phyloP scores from a whole-genome alignment of 2,888 invertebrate species.

The Amphimallon solstitiale region DNA sequence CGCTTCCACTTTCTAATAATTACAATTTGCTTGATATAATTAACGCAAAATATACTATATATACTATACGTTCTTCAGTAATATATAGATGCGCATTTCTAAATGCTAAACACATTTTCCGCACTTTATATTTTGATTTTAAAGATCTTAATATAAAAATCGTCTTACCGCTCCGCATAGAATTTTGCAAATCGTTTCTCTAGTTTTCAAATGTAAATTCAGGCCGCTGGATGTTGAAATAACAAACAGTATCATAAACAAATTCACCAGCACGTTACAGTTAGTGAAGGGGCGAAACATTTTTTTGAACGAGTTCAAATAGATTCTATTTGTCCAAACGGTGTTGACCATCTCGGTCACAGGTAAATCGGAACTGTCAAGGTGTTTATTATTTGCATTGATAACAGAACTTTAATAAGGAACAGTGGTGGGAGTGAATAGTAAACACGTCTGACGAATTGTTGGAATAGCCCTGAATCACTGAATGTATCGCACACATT shows the following conservation, averaged over 20 bases:
- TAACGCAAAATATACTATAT: background rate
- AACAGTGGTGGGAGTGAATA: background rate
- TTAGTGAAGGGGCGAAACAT: background rate
- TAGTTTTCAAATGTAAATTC: background rate
- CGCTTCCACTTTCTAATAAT: background rate
- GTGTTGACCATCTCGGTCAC: constrained; percentile 14
- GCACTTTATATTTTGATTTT: background rate
- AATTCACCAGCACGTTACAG: background rate
- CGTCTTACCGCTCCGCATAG: background rate
- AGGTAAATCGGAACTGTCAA: constrained; percentile 28
- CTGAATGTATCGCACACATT: background rate
- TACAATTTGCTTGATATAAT: background rate
- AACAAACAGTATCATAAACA: background rate
- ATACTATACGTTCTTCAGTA: background rate
- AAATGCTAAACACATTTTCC: background rate
- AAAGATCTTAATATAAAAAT: background rate
- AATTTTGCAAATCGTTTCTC: background rate
- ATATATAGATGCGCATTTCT: background rate
- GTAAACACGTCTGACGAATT: background rate
- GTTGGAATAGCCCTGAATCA: background rate
- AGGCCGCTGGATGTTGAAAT: background rate
- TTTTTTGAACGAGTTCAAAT: background rate
- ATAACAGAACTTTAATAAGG: constrained; percentile 22
- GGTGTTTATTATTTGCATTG: constrained; percentile 23
- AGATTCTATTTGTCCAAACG: background rate